Percentiles rank a stretch among this genome's conserved stretches.
Conservation (phyloP, 2,113 vertebrate genomes). For the Stegastes partitus region DNA sequence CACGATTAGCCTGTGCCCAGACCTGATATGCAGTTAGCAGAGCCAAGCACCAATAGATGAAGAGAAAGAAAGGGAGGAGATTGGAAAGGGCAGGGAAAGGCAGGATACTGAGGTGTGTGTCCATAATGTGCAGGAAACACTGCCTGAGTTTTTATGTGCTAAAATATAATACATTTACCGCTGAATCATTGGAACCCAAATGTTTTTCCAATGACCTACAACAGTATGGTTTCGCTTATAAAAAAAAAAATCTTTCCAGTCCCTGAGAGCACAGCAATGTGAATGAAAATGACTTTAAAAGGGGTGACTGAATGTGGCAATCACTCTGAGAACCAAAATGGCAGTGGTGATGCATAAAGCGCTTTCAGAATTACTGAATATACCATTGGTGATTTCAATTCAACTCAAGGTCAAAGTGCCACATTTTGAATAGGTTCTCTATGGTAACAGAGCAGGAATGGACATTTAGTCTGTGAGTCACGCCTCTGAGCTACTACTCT, state of each 20-base stretch:
- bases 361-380: conserved; percentile 7
- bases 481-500: not conserved
- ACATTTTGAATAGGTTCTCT: conserved; percentile 6
- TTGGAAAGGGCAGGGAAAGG: conserved; percentile 1
- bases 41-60: conserved; percentile 50
- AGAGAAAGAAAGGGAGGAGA: conserved; percentile 25
- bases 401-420: not conserved
- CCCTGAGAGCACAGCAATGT: not conserved
- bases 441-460: not conserved
- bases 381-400: conserved; percentile 26
- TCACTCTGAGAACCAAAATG: conserved; percentile 29
- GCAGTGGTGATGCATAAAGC: not conserved
- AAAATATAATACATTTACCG: conserved; percentile 26
- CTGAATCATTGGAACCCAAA: conserved; percentile 23
- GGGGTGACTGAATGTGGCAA: conserved; percentile 21
- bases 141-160: conserved; percentile 7
- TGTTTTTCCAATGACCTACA: conserved; percentile 10
- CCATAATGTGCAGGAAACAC: conserved; percentile 18
- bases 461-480: not conserved
- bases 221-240: not conserved
- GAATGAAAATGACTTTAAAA: conserved; percentile 39
- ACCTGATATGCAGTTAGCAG: conserved; percentile 50
- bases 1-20: conserved; percentile 63
- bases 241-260: not conserved
- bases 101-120: conserved; percentile 5